These are phyloP conservation scores for Cosmia trapezina DNA, from an alignment of 2,888 invertebrate species.

Conservation along the genomic window DNA sequence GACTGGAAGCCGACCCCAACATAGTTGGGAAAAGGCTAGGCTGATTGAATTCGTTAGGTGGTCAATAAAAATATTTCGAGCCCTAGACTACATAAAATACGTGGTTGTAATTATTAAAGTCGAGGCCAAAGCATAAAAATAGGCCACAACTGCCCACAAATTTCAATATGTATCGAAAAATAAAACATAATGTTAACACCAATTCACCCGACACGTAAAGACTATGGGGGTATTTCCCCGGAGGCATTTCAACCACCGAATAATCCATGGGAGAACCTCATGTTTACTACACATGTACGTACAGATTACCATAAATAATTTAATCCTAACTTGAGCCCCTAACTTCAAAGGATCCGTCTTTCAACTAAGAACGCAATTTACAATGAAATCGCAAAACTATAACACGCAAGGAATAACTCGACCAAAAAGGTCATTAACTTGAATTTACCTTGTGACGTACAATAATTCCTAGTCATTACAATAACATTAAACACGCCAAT, in stretches of 20 bases:
- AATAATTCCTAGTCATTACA: conserved; percentile 51
- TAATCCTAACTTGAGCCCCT: conserved; percentile 11
- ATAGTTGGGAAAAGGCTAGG: too few species aligned
- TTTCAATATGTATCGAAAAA: conserved; percentile 3
- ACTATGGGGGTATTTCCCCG: conserved; percentile 32
- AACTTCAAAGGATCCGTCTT: conserved; percentile 41
- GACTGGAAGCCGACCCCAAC: too few species aligned
- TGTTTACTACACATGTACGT: conserved; percentile 9
- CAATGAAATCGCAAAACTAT: conserved; percentile 32
- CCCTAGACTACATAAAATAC: neutral
- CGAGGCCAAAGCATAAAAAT: neutral
- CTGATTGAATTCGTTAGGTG: too few species aligned
- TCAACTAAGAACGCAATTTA: conserved; percentile 34
- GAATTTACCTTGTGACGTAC: conserved; percentile 42
- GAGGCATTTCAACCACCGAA: conserved; percentile 25
- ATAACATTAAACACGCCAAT: conserved; percentile 71
- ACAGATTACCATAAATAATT: conserved; percentile 35
- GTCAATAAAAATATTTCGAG: neutral
- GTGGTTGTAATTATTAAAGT: neutral
- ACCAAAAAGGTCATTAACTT: conserved; percentile 57
- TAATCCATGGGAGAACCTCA: conserved; percentile 40
- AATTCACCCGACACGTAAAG: neutral
- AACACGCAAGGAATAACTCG: conserved; percentile 36
- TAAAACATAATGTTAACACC: conserved; percentile 11
- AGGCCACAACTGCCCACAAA: neutral